Conservation (phyloP, 2,888 invertebrate genomes). For the Pachymerium ferrugineum region DNA sequence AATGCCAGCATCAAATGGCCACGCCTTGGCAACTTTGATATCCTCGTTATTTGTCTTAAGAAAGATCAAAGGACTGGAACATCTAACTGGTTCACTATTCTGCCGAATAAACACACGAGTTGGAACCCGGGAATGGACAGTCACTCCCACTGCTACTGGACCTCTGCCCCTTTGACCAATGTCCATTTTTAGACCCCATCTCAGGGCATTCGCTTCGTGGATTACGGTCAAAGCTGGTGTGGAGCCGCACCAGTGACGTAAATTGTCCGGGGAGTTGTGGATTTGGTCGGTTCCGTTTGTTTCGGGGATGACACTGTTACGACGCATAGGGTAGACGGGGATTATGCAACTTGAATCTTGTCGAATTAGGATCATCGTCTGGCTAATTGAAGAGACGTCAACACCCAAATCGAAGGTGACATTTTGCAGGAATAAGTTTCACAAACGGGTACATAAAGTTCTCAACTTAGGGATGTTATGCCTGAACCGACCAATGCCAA, state of each 20-base stretch:
- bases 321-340: neutral
- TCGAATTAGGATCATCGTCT: neutral
- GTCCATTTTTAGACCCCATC: neutral
- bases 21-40: neutral
- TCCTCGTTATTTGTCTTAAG: neutral
- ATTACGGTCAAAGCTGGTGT: neutral
- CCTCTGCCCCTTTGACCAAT: neutral
- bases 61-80: neutral
- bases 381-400: neutral
- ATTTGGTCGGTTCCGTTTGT: neutral
- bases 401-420: neutral
- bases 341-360: too few species aligned
- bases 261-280: neutral
- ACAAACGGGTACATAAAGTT: neutral
- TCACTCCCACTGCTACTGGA: neutral
- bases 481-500: neutral
- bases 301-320: slow-evolving; percentile 15
- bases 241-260: neutral
- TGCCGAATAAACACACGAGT: neutral
- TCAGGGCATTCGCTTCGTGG: neutral
- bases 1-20: neutral
- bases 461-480: neutral
- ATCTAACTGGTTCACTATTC: neutral
- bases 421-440: neutral
- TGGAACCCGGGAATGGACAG: neutral